Conservation (phyloP, 2,888 invertebrate species). For the Mythimna pallens region DNA sequence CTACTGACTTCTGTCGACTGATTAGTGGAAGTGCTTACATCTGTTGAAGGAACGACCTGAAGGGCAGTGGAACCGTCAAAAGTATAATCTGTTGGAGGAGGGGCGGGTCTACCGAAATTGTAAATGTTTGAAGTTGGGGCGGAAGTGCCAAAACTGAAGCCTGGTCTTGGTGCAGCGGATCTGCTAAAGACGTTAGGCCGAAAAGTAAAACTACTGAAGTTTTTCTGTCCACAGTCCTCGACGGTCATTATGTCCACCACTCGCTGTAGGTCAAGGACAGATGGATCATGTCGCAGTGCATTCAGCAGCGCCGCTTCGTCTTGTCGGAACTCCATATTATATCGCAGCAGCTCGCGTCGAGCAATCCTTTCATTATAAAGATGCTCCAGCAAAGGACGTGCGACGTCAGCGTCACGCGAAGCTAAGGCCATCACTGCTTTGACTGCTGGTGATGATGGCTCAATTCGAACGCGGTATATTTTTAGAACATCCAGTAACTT, state of each 20-base stretch:
- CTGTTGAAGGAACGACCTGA: no score
- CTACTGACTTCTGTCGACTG: neutral
- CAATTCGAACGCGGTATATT: slow-evolving; percentile 66
- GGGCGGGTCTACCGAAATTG: neutral
- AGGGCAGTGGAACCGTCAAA: neutral
- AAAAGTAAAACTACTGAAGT: neutral
- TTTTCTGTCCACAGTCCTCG: neutral
- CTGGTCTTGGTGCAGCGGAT: neutral
- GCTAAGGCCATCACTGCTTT: slow-evolving; percentile 65
- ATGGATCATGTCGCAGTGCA: slow-evolving; percentile 40
- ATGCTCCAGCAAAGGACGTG: slow-evolving; percentile 22
- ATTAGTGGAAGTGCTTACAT: no score
- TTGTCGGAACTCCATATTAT: slow-evolving; percentile 42
- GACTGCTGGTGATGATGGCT: slow-evolving; percentile 66
- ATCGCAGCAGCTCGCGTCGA: slow-evolving; percentile 32
- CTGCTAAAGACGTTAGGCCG: neutral
- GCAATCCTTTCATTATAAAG: slow-evolving; percentile 45
- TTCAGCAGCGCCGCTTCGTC: slow-evolving; percentile 39
- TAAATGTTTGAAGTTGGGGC: no score
- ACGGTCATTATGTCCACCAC: slow-evolving; percentile 56
- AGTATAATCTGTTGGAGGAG: neutral
- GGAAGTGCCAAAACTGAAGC: neutral
- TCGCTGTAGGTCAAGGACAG: slow-evolving; percentile 2
- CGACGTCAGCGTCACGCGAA: slow-evolving; percentile 55
- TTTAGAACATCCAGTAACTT: slow-evolving; percentile 71